These are phyloP conservation scores for Xestoiulus laeticollis DNA, from an alignment of 2,888 invertebrate genomes.

Conservation along the genomic window DNA sequence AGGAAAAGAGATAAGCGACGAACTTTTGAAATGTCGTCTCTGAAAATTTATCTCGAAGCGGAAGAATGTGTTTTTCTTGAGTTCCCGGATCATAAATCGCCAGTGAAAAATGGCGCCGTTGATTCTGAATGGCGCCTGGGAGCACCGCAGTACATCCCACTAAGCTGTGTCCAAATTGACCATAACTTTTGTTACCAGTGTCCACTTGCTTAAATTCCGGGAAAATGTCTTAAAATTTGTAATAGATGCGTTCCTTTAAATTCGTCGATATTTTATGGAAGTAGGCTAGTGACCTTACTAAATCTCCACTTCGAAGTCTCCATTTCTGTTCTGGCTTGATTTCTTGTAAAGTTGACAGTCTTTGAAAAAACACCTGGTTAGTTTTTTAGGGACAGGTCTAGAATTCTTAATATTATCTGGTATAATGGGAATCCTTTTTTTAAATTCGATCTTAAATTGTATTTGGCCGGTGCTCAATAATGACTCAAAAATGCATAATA, in stretches of 20 bases:
- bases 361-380: neutral
- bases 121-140: neutral
- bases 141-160: neutral
- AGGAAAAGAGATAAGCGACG: slow-evolving; percentile 27
- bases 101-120: neutral
- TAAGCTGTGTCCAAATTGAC: neutral
- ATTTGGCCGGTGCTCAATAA: neutral
- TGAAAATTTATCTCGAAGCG: slow-evolving; percentile 36
- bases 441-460: neutral
- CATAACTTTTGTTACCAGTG: neutral
- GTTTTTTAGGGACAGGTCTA: neutral
- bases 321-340: neutral
- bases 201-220: neutral
- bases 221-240: neutral
- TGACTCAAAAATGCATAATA: neutral
- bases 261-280: neutral
- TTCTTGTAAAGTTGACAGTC: neutral
- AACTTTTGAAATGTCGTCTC: slow-evolving; percentile 44
- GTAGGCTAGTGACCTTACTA: neutral
- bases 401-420: neutral
- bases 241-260: neutral
- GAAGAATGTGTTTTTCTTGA: slow-evolving; percentile 27
- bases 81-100: neutral
- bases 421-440: neutral
- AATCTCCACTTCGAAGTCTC: no score